Percentiles rank a stretch among this genome's conserved stretches.
Evolutionary conservation across 1,140 invertebrate species (phyloP).

Genomic region (Drosophila sp.): DNA sequence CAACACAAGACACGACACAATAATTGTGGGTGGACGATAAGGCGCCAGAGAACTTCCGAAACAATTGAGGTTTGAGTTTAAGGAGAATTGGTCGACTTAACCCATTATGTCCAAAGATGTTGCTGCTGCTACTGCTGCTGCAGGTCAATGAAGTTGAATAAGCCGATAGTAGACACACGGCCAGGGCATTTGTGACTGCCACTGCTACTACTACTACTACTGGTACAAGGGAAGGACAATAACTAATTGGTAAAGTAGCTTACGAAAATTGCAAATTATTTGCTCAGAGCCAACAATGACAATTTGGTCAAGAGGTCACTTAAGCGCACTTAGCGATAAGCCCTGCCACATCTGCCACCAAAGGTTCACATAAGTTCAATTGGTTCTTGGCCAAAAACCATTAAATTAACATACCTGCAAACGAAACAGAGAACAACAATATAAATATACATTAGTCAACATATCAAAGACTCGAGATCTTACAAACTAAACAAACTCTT

Average conservation of each 20-base stretch:
- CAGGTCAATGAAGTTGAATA: conserved; percentile 54
- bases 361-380: conserved; percentile 32
- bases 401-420: conserved; percentile 47
- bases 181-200: conserved; percentile 15
- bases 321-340: conserved; percentile 65
- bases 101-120: conserved; percentile 19
- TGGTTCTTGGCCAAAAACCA: conserved; percentile 19
- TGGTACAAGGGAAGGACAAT: neutral
- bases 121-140: conserved; percentile 12
- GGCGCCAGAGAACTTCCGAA: neutral
- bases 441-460: conserved; percentile 30
- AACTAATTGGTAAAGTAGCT: conserved; percentile 72
- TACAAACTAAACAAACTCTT: neutral
- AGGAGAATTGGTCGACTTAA: conserved; percentile 29
- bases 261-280: conserved; percentile 76
- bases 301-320: conserved; percentile 56
- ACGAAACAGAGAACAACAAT: conserved; percentile 40
- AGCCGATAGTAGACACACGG: conserved; percentile 44
- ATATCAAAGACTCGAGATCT: conserved; percentile 5
- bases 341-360: conserved; percentile 4
- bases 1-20: neutral
- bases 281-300: conserved; percentile 33
- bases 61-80: neutral
- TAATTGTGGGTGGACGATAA: neutral
- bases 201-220: no score